These are phyloP conservation scores for Drosophila auraria DNA, from an alignment of 1,140 invertebrate genomes.

Conservation along the genomic window DNA sequence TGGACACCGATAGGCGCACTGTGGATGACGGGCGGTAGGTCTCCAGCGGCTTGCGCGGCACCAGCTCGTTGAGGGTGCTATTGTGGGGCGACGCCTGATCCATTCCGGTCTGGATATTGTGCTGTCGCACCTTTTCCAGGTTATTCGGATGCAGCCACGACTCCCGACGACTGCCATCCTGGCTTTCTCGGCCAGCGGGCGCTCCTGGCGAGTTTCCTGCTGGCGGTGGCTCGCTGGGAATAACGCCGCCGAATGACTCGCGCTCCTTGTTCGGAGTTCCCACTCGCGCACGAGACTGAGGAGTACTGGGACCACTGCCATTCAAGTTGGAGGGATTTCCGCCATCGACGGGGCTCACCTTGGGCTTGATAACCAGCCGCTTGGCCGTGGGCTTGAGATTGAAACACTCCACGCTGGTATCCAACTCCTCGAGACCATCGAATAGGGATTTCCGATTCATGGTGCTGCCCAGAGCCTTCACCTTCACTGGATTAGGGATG, in stretches of 20 bases:
- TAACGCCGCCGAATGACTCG: slow-evolving; percentile 63
- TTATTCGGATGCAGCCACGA: slow-evolving; percentile 84
- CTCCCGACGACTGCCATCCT: slow-evolving; percentile 68
- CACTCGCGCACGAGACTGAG: slow-evolving; percentile 24
- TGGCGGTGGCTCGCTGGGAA: slow-evolving; percentile 45
- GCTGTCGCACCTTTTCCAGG: slow-evolving; percentile 76
- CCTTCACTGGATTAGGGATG: slow-evolving; percentile 87
- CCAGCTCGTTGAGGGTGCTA: slow-evolving; percentile 73
- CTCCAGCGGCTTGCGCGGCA: slow-evolving; percentile 75
- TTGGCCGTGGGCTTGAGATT: slow-evolving; percentile 88
- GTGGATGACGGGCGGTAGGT: slow-evolving; percentile 54
- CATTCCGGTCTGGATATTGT: slow-evolving; percentile 68
- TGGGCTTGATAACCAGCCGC: slow-evolving; percentile 87
- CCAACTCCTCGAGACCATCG: slow-evolving; percentile 90
- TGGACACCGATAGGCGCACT: slow-evolving; percentile 66
- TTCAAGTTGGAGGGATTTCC: slow-evolving; percentile 4
- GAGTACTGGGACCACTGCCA: slow-evolving; percentile 21
- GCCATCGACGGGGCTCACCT: slow-evolving; percentile 24
- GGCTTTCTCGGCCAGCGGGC: slow-evolving; percentile 4
- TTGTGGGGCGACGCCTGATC: slow-evolving; percentile 64
- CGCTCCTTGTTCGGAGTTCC: slow-evolving; percentile 26
- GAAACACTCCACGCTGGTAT: slow-evolving; percentile 88
- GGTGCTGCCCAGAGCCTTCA: slow-evolving; percentile 86
- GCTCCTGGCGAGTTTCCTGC: background rate
- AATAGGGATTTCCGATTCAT: slow-evolving; percentile 89